Evolutionary conservation across 2,797 vertebrate genomes (phyloP).

Genomic region (Melanogrammus aeglefinus): DNA sequence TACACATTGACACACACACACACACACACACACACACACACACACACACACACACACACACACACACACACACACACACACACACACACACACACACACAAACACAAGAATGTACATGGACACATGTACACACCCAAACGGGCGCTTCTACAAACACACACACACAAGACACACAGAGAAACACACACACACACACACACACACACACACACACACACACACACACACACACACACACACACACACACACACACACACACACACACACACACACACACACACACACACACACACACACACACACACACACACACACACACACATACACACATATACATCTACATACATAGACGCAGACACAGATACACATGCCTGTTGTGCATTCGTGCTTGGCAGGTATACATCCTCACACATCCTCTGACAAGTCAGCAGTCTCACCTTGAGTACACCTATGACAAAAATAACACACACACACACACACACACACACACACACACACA

Average conservation of each 20-base stretch:
- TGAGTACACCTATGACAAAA: neutral
- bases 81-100: constrained; percentile 14
- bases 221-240: constrained; percentile 7
- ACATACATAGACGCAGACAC: constrained; percentile 9
- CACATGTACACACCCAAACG: no score
- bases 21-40: constrained; percentile 4
- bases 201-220: constrained; percentile 10
- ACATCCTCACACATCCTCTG: no score
- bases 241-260: constrained; percentile 19
- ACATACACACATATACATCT: constrained; percentile 29
- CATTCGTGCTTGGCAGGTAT: neutral
- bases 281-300: constrained; percentile 31
- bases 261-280: constrained; percentile 20
- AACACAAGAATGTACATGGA: no score
- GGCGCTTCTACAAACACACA: neutral
- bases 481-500: constrained; percentile 17
- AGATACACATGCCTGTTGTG: constrained; percentile 25
- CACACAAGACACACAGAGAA: constrained; percentile 24
- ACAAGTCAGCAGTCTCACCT: neutral
- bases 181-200: constrained; percentile 28
- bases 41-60: constrained; percentile 21
- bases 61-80: constrained; percentile 12
- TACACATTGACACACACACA: no score
- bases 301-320: constrained; percentile 29
- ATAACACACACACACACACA: neutral